Evolutionary conservation across 2,113 vertebrate species (phyloP).

Genomic region (Melanotaenia duboulayi): DNA sequence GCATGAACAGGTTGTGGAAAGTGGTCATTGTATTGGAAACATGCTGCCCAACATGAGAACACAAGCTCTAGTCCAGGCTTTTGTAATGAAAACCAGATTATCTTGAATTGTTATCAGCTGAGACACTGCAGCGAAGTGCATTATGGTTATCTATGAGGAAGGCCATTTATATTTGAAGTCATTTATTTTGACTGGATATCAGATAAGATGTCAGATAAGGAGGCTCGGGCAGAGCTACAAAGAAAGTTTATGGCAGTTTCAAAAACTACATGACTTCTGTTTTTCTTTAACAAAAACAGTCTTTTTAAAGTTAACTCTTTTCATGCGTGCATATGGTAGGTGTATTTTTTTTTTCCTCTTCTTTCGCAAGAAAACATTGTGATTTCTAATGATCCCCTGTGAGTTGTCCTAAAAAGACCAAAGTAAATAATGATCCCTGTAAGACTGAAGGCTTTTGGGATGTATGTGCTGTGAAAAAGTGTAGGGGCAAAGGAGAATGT

Average conservation of each 20-base stretch:
- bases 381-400: slow-evolving; percentile 14
- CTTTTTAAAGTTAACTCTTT: neutral
- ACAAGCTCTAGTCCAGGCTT: slow-evolving; percentile 1
- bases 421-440: neutral
- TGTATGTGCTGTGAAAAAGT: slow-evolving; percentile 12
- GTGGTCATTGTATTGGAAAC: slow-evolving; percentile 45
- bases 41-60: slow-evolving; percentile 31
- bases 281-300: neutral
- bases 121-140: slow-evolving; percentile 23
- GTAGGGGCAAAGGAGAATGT: neutral
- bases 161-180: slow-evolving; percentile 38
- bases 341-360: neutral
- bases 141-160: slow-evolving; percentile 35
- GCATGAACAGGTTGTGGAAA: slow-evolving; percentile 23
- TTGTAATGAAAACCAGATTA: slow-evolving; percentile 49
- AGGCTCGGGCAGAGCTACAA: slow-evolving; percentile 30
- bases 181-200: slow-evolving; percentile 58
- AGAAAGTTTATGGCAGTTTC: slow-evolving; percentile 38
- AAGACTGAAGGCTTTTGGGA: neutral
- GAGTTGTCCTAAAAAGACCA: neutral
- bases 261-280: slow-evolving; percentile 5
- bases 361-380: neutral
- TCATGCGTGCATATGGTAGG: neutral
- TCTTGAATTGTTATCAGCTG: slow-evolving; percentile 23
- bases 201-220: slow-evolving; percentile 56